These are phyloP conservation scores for Drosophila mimetica DNA, from an alignment of 2,888 invertebrate genomes.

Conservation along the genomic window DNA sequence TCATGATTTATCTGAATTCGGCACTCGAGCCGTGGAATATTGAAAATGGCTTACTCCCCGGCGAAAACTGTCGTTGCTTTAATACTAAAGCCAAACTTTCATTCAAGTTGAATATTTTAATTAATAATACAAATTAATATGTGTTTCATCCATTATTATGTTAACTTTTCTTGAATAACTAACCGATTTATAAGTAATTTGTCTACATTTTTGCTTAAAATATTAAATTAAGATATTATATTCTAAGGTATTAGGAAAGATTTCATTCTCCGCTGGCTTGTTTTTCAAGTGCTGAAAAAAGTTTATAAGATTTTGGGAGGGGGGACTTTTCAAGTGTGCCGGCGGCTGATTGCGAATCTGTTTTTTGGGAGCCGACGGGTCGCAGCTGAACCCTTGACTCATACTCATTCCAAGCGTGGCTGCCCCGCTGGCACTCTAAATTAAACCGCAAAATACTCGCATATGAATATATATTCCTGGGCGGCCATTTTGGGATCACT, in stretches of 20 bases:
- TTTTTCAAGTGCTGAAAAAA: not conserved
- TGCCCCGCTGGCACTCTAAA: conserved; percentile 28
- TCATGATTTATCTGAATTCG: conserved; percentile 38
- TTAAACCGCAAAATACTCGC: conserved; percentile 41
- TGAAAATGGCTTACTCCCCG: no score
- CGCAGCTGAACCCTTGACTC: conserved; percentile 14
- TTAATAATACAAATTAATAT: no score
- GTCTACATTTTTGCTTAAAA: no score
- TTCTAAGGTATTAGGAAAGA: not conserved
- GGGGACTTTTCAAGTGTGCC: conserved; percentile 8
- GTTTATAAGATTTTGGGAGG: not conserved
- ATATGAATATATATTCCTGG: conserved; percentile 42
- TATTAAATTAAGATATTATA: no score
- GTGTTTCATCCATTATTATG: no score
- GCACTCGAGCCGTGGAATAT: not conserved
- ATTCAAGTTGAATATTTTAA: no score
- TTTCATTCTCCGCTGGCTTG: not conserved
- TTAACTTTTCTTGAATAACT: no score
- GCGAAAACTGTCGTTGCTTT: no score
- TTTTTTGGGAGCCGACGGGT: not conserved
- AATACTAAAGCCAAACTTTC: no score
- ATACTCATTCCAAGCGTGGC: not conserved
- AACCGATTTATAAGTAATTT: no score
- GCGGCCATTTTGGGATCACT: conserved; percentile 18
- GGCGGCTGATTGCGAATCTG: conserved; percentile 18